A percentile compares a stretch with the other conserved stretches of the same genome.
phyloP scores from a whole-genome alignment of 2,888 invertebrate species.

The Elmis aenea region DNA sequence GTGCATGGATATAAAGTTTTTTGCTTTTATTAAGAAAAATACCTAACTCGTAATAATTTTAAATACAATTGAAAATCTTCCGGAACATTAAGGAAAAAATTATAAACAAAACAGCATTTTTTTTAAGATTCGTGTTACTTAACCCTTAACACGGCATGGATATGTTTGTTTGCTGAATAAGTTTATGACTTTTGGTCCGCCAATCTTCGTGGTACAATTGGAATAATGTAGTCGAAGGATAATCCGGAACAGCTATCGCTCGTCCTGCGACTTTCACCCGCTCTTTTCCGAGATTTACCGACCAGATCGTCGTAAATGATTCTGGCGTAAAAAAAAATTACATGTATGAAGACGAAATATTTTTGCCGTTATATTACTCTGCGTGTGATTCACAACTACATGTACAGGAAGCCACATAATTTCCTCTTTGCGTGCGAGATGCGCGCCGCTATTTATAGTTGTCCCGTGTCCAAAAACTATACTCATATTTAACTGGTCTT shows the following conservation, averaged over 20 bases:
- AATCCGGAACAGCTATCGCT: slow-evolving; percentile 18
- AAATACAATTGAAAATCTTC: too few species aligned
- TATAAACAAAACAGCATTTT: too few species aligned
- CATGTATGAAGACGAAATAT: slow-evolving; percentile 27
- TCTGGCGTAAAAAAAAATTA: slow-evolving; percentile 17
- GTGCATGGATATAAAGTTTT: too few species aligned
- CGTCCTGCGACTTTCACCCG: slow-evolving; percentile 25
- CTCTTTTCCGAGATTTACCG: slow-evolving; percentile 30
- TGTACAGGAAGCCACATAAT: slow-evolving; percentile 20
- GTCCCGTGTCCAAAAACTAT: slow-evolving; percentile 22
- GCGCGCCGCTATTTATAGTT: slow-evolving; percentile 25
- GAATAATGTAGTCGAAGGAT: slow-evolving; percentile 17
- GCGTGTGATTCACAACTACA: slow-evolving; percentile 27
- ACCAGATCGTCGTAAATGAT: slow-evolving; percentile 24
- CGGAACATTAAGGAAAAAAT: too few species aligned
- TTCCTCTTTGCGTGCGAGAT: slow-evolving; percentile 26
- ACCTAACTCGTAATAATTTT: too few species aligned
- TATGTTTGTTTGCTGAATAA: too few species aligned
- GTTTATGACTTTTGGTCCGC: slow-evolving; percentile 12
- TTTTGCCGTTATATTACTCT: slow-evolving; percentile 25
- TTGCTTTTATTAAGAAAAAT: too few species aligned
- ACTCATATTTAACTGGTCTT: slow-evolving; percentile 17
- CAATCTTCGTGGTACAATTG: slow-evolving; percentile 9
- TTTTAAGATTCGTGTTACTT: too few species aligned
- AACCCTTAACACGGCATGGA: too few species aligned